Evolutionary conservation across 2,113 vertebrate genomes (phyloP), one percentile per base, ranked within the genome.

Genomic region (Chloebia gouldiae): DNA sequence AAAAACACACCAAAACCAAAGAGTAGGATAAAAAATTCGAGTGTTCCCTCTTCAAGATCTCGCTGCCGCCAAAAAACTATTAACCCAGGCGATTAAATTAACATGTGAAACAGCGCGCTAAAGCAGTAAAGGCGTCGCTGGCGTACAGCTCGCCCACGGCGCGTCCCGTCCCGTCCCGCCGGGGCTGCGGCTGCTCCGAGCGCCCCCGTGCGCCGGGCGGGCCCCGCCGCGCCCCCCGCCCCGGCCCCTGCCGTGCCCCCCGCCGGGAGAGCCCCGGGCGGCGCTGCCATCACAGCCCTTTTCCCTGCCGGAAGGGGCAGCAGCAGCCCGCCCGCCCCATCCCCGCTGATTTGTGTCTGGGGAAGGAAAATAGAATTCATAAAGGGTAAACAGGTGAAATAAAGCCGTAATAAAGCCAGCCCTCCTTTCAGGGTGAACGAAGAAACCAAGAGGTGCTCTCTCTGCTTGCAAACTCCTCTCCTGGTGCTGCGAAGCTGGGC

Each of bases 261-360:
- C 3, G 6, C 24, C 12, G 13, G 37, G 5, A 0, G 3, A 39
- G n/a, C 1, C 11, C 3, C 2, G 9, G 35, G 14, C 2, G 10
- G 22, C 11, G 57, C 2, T 12, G 75, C 11, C 44, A 5, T 13
- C 66, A 3, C 45, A 85, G 35, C 4, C 23, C 10, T 9, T 51
- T 25, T 20, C 21, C 11, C 24, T 5, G n/a, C 2, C 13, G 24
- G 23, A 2, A 1, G 15, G 11, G 30, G 15, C 15, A 3, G 3
- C 3, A 3, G 50, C 49, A 12, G 35, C 76, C 37, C 7, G 1
- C 37, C 20, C 2, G 1, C 37, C 27, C 24, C 15, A 3, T 3
- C 51, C 7, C 39, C 2, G 0, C 4, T 33, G 37, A 1, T 81
- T 42, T 27, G 17, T 5, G 24, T 18, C 28, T 5, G 28, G 17